Percentiles rank a stretch among this genome's conserved stretches.
These are phyloP conservation scores for Venustaconcha ellipsiformis DNA, from an alignment of 1,140 invertebrate species.

Conservation along the genomic window DNA sequence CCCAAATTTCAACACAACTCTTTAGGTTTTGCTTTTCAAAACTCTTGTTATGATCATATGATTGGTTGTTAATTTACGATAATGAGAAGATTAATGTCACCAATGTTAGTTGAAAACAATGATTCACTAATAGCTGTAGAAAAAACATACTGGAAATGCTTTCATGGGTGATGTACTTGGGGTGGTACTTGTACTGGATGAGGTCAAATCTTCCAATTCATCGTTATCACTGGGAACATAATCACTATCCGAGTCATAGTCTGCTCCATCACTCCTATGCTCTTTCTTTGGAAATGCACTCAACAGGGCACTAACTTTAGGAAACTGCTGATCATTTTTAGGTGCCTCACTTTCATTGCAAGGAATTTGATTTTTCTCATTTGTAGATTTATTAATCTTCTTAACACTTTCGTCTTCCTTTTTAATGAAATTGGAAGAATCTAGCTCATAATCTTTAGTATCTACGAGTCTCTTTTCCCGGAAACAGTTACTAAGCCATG, in stretches of 20 bases:
- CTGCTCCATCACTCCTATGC: slow-evolving; percentile 3
- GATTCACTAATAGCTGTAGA: background rate
- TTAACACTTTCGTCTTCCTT: slow-evolving; percentile 7
- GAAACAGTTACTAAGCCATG: slow-evolving; percentile 66
- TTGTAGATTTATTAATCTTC: slow-evolving; percentile 1
- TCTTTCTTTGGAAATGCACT: slow-evolving; percentile 29
- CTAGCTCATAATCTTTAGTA: slow-evolving; percentile 31
- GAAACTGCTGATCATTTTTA: slow-evolving; percentile 10
- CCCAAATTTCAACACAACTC: background rate
- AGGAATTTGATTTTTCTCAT: background rate
- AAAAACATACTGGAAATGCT: slow-evolving; percentile 31
- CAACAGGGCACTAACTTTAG: slow-evolving; percentile 46
- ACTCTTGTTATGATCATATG: background rate
- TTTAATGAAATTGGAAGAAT: slow-evolving; percentile 10
- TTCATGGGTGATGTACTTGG: slow-evolving; percentile 39
- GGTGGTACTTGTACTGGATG: slow-evolving; percentile 26
- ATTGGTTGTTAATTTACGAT: background rate
- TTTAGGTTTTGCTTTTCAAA: background rate
- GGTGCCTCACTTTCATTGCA: background rate
- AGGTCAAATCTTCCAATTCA: background rate
- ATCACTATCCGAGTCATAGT: slow-evolving; percentile 53
- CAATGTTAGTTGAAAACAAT: background rate
- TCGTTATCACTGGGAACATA: slow-evolving; percentile 60
- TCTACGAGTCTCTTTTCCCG: slow-evolving; percentile 46
- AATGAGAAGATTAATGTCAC: background rate